Percentiles rank a stretch among this genome's conserved stretches.
Evolutionary conservation across 2,797 vertebrate genomes (phyloP).

Genomic region (Thamnophis elegans): DNA sequence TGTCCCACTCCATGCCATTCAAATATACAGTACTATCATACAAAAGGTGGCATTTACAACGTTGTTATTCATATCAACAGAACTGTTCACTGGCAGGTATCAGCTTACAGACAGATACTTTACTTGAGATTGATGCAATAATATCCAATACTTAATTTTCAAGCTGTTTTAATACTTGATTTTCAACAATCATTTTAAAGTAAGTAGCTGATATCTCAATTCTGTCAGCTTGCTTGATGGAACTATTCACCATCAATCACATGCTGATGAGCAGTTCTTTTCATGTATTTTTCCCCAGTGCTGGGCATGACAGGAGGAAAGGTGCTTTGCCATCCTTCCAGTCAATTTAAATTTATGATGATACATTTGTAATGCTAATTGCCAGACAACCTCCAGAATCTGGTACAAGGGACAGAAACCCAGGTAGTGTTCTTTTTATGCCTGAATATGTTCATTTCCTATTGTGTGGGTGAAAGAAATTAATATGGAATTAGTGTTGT

Average conservation of each 20-base stretch:
- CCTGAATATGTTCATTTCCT: neutral
- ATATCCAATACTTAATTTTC: neutral
- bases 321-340: neutral
- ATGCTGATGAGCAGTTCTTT: neutral
- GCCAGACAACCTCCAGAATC: neutral
- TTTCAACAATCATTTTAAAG: constrained; percentile 1
- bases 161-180: neutral
- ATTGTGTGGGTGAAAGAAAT: neutral
- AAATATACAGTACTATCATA: rapidly evolving
- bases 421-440: neutral
- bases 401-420: neutral
- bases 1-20: rapidly evolving
- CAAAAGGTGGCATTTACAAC: rapidly evolving
- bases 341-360: neutral
- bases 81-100: neutral
- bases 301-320: constrained; percentile 15
- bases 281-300: neutral
- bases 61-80: neutral
- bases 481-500: rapidly evolving
- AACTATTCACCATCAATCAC: neutral
- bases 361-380: neutral
- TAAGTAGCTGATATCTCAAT: neutral
- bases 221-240: neutral
- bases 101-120: neutral
- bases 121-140: neutral